Base-by-base conservation (phyloP, 2,113 vertebrate genomes). In the Holacanthus passer region DNA sequence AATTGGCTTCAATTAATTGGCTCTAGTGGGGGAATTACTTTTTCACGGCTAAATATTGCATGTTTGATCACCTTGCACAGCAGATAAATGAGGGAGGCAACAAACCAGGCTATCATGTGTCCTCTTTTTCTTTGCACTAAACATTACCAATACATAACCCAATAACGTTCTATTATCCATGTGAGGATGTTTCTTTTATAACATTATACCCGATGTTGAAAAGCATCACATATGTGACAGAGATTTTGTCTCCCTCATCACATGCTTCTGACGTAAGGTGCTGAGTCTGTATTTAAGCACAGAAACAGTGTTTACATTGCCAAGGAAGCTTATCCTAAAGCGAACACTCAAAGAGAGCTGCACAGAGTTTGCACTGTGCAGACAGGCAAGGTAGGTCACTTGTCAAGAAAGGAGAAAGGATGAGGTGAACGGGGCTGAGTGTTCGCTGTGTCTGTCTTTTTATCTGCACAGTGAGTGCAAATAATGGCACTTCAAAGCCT, bases 371-470 rank as follows among this genome's bases (percentile, higher is more conserved):
- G 72, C 35, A 65, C 55, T 13, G 63, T 31, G 64, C 63, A 85
- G 84, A 86, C 66, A 74, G 70, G 53, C 32, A 52, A 78, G 85
- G 64, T 62, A 82, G 86, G 87, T 82, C 76, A 83, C 79, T 68
- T 85, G 85, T 92, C 86, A 87, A 53, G 73, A 74, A 55, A 82
- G 67, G 60, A 85, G 82, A 76, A 84, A 82, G 75, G 86, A 90
- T 74, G 41, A 82, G 82, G 64, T 66, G 79, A 88, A 59, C 5
- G 12, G 45, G 41, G 73, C 76, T 72, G 60, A 76, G 76, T 70
- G 59, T 72, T 79, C 43, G 83, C 87, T 74, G 70, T 45, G 64
- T 73, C 78, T 82, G 80, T 82, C 82, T 69, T 79, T 78, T 89
- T 81, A 83, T 88, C 87, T 84, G 52, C 72, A 79, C 45, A 55